These are phyloP conservation scores for Montipora capitata DNA, from an alignment of 92 coral and sea anemone species.

Conservation along the genomic window DNA sequence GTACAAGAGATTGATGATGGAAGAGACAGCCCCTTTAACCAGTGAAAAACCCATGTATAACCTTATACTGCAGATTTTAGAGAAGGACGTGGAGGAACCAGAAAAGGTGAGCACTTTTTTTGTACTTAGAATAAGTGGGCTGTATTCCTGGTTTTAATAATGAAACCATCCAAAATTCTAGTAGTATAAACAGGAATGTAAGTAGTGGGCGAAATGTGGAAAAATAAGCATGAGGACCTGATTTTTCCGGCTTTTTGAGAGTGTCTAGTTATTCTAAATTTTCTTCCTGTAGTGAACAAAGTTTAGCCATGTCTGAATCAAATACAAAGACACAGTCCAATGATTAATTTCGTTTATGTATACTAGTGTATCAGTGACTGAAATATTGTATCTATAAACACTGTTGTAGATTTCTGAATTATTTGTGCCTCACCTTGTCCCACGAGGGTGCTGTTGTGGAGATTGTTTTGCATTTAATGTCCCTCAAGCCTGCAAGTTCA, in stretches of 20 bases:
- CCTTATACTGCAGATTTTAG: not conserved
- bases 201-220: no score
- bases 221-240: no score
- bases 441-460: constrained; percentile 9
- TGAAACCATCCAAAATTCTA: not conserved
- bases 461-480: constrained; percentile 27
- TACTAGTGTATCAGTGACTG: not conserved
- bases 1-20: constrained; percentile 12
- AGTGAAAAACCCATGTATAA: not conserved
- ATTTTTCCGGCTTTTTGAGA: no score
- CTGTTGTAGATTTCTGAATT: not conserved
- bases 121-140: no score
- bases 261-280: no score
- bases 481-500: constrained; percentile 8
- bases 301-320: no score
- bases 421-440: not conserved
- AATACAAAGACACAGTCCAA: not conserved
- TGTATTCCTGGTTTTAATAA: not conserved
- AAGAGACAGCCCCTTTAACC: not conserved
- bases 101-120: not conserved
- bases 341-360: not conserved
- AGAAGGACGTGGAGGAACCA: not conserved
- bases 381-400: not conserved
- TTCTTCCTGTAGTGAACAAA: no score
- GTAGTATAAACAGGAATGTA: not conserved